Evolutionary conservation across 2,888 invertebrate genomes (phyloP), one percentile per base, ranked within the genome.

Genomic region (Geotrupes spiniger): DNA sequence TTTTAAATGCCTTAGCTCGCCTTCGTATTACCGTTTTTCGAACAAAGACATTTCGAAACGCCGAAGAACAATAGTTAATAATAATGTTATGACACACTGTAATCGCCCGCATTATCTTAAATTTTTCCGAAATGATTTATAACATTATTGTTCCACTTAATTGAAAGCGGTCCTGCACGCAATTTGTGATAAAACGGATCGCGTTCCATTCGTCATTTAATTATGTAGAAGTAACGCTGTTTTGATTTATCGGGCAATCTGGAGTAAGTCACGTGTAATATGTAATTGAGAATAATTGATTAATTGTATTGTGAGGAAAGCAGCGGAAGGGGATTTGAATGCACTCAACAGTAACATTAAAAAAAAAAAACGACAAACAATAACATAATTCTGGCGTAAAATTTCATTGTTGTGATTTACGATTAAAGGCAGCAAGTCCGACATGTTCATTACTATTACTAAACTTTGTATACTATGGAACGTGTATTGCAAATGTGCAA

Each of bases 231-330:
- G n/a, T n/a, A n/a, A n/a, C n/a, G n/a, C n/a, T n/a, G n/a, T n/a
- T n/a, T n/a, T 29, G 12, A 29, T 29, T 29, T 29, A 29, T n/a
- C 29, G 29, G 12, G 29, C 29, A 11, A 29, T 4, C 5, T 29
- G 4, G 12, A 26, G 4, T 29, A 29, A 29, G 29, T 29, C 29
- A 29, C 29, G 29, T 29, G 29, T 29, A 29, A 29, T 11, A 33
- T 33, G 11, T 33, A 33, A 33, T 33, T 29, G 29, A 29, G 10
- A 33, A 10, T 33, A 33, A 33, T 33, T 33, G 33, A 33, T 33
- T 33, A 15, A 33, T 33, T 33, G 11, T 15, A 10, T 8, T 8
- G 11, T 15, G 11, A 9, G 4, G 14, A 33, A 33, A 33, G 12
- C 33, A 33, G 14, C 10, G 11, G 33, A 10, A 33, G 12, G 12